These are phyloP conservation scores for Agelaius phoeniceus DNA, from an alignment of 2,113 vertebrate species.

Conservation along the genomic window DNA sequence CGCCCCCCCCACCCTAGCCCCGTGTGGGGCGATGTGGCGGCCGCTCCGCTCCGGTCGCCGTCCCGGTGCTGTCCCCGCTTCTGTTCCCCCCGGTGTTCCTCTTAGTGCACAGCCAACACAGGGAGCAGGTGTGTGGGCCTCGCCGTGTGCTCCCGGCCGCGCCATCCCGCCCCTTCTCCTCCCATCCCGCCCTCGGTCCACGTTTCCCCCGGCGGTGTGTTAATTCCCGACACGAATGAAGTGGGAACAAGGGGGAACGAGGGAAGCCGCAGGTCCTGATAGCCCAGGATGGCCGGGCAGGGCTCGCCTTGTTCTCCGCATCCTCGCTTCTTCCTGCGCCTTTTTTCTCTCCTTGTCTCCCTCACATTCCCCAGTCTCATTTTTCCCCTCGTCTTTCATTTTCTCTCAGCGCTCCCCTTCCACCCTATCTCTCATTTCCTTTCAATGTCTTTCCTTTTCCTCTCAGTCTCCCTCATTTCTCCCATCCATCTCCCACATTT, in stretches of 20 bases:
- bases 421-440: background rate
- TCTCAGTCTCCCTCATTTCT: background rate
- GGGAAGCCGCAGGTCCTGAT: background rate
- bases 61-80: accelerated
- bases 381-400: background rate
- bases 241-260: background rate
- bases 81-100: no score
- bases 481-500: background rate
- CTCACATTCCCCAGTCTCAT: background rate
- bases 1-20: background rate
- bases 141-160: background rate
- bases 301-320: background rate
- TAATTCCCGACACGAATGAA: background rate
- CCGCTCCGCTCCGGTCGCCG: accelerated
- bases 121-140: background rate
- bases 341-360: background rate
- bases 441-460: background rate
- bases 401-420: background rate
- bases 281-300: background rate
- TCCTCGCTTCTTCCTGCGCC: background rate
- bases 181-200: background rate
- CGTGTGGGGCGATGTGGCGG: background rate
- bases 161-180: background rate
- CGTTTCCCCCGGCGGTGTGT: background rate
- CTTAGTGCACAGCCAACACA: background rate